Conservation (phyloP, 2,888 invertebrate genomes). For the Xestia c-nigrum region DNA sequence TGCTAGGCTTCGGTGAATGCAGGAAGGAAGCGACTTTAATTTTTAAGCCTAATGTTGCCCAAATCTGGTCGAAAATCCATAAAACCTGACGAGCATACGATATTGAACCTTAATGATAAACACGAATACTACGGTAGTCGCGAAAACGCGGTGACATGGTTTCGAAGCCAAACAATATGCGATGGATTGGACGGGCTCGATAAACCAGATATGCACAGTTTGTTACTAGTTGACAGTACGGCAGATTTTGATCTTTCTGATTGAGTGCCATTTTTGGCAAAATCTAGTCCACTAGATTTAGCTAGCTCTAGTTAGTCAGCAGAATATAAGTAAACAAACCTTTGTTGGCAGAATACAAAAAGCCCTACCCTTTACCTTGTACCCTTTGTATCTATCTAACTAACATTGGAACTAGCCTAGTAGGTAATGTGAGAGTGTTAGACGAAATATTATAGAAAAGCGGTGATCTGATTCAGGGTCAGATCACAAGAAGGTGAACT, state of each 20-base stretch:
- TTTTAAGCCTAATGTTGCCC: conserved; percentile 2
- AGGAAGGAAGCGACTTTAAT: conserved; percentile 34
- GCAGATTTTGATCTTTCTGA: not conserved
- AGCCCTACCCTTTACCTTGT: not conserved
- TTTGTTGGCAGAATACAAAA: not conserved
- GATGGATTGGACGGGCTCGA: conserved; percentile 13
- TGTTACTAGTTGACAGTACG: not conserved
- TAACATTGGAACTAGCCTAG: too few relatives aligned
- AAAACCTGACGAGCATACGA: conserved; percentile 26
- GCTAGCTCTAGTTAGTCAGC: not conserved
- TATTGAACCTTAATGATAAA: conserved; percentile 6
- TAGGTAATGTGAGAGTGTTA: not conserved
- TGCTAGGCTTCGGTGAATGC: conserved; percentile 6
- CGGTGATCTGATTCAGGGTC: not conserved
- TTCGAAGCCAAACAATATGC: conserved; percentile 8
- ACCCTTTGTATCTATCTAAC: too few relatives aligned
- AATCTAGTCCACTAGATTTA: not conserved
- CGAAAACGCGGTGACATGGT: conserved; percentile 29
- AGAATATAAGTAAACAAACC: not conserved
- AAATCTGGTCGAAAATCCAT: conserved; percentile 12
- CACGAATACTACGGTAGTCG: not conserved
- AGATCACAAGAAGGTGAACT: not conserved
- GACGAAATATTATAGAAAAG: not conserved
- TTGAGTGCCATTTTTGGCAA: not conserved
- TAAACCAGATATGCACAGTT: conserved; percentile 17